Conservation (phyloP, 2,888 invertebrate genomes). For the Monoplex corrugatus region DNA sequence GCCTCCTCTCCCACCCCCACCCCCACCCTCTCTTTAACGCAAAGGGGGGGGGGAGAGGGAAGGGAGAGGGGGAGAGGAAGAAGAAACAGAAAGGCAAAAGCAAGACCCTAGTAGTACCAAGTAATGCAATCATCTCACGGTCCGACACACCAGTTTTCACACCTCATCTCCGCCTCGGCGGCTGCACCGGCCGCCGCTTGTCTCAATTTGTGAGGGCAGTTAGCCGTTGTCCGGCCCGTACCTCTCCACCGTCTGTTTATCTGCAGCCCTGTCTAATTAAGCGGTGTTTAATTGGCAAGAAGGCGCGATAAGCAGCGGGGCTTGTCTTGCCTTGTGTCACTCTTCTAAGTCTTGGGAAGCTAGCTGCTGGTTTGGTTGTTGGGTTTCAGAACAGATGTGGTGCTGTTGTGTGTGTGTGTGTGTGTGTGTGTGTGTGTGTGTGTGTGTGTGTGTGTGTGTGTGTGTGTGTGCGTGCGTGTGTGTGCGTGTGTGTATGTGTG, state of each 20-base stretch:
- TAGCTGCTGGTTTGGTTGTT: not conserved
- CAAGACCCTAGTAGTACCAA: not conserved
- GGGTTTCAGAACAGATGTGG: not conserved
- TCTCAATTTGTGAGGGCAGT: conserved; percentile 17
- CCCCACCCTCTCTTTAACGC: too few species aligned
- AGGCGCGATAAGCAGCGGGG: not conserved
- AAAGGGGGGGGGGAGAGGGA: too few species aligned
- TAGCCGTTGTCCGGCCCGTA: not conserved
- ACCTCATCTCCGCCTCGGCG: not conserved
- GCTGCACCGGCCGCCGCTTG: not conserved
- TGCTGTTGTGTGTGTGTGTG: too few species aligned
- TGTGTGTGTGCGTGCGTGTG: not conserved
- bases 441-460: not conserved
- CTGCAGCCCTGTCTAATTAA: conserved; percentile 34
- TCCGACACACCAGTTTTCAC: not conserved
- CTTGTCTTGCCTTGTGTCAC: not conserved
- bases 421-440: not conserved
- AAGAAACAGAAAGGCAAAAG: too few species aligned
- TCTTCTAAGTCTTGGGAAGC: not conserved
- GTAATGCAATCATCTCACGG: not conserved
- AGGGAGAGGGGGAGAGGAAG: too few species aligned
- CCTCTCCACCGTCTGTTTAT: conserved; percentile 14
- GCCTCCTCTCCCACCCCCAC: too few species aligned
- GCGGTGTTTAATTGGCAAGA: conserved; percentile 35
- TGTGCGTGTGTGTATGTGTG: conserved; percentile 13